A percentile compares a stretch with the other conserved stretches of the same genome.
Evolutionary conservation across 2,888 invertebrate species (phyloP).

Genomic region (Cryptocheilus praepositus): DNA sequence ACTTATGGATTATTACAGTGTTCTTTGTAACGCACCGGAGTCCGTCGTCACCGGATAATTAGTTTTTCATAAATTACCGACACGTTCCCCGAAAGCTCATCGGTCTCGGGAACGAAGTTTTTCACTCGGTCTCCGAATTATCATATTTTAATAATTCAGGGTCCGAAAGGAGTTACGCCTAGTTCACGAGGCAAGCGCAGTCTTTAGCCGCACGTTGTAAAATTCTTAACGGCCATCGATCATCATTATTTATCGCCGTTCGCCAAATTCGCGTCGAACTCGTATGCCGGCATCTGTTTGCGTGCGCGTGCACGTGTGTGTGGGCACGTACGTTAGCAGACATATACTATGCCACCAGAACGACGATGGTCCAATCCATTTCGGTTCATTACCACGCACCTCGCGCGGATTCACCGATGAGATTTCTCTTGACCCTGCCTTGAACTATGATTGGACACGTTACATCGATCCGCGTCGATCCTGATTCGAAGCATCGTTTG

Average conservation of each 20-base stretch:
- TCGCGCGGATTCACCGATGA: slow-evolving; percentile 33
- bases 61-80: slow-evolving; percentile 1
- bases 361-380: slow-evolving; percentile 47
- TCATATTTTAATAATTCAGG: slow-evolving; percentile 48
- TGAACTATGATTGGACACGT: slow-evolving; percentile 55
- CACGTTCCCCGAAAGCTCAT: not conserved
- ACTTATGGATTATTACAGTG: too few species aligned
- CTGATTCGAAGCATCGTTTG: slow-evolving; percentile 41
- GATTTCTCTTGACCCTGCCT: slow-evolving; percentile 53
- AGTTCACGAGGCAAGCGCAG: slow-evolving; percentile 37
- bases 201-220: slow-evolving; percentile 43
- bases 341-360: too few species aligned
- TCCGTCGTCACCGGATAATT: not conserved
- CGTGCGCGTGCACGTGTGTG: not conserved
- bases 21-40: too few species aligned
- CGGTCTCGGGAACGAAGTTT: not conserved
- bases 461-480: slow-evolving; percentile 45
- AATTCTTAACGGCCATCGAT: slow-evolving; percentile 52
- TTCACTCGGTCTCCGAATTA: slow-evolving; percentile 31
- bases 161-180: slow-evolving; percentile 24
- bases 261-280: slow-evolving; percentile 43
- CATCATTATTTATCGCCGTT: slow-evolving; percentile 56
- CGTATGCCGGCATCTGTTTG: not conserved
- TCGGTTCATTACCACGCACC: slow-evolving; percentile 50
- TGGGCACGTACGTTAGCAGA: not conserved